Evolutionary conservation across 2,113 vertebrate genomes (phyloP), one percentile per base, ranked within the genome.

Genomic region (Syngnathus typhle): DNA sequence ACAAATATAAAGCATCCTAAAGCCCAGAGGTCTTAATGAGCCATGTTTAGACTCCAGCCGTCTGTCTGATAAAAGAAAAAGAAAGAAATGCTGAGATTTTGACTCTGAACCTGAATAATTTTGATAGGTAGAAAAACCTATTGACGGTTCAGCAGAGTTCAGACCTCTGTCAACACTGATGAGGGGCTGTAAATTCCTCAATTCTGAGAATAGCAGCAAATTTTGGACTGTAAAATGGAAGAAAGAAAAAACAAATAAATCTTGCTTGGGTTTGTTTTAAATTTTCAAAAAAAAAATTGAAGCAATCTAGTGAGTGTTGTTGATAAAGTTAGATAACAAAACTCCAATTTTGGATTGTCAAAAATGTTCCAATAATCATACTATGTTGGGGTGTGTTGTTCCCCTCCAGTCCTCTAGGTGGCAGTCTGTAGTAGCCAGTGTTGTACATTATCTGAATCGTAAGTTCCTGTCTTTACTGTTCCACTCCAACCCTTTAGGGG

Each of bases 11-110:
- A 21, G 61, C 73, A 47, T 38, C 36, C 32, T 38, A 32, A 51
- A n/a, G 58, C n/a, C 38, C 52, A 52, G n/a, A 11, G 21, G 37
- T 23, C 65, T 64, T 72, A 67, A 72, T 72, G 64, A 49, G 58
- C 43, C 36, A 19, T 60, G 58, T 60, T 60, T 38, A 38, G 58
- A 38, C 58, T 60, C 36, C 58, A n/a, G 21, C 19, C 10, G 21
- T 9, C 49, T 52, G 49, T 23, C 23, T 52, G 49, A 52, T 21
- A 52, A 7, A 44, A 60, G 56, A 18, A 9, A 59, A 38, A 8
- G 3, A 1, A 32, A 59, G 7, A 38, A 7, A 4, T 58, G 32
- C 55, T 7, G 32, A 58, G 55, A 58, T 58, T 59, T 59, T 38
- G 36, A 38, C 36, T 27, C 12, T 56, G 18, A 38, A 38, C 6